A percentile compares a stretch with the other conserved stretches of the same genome.
These are phyloP conservation scores for Fratercula arctica DNA, from an alignment of 2,797 vertebrate genomes.

Conservation along the genomic window DNA sequence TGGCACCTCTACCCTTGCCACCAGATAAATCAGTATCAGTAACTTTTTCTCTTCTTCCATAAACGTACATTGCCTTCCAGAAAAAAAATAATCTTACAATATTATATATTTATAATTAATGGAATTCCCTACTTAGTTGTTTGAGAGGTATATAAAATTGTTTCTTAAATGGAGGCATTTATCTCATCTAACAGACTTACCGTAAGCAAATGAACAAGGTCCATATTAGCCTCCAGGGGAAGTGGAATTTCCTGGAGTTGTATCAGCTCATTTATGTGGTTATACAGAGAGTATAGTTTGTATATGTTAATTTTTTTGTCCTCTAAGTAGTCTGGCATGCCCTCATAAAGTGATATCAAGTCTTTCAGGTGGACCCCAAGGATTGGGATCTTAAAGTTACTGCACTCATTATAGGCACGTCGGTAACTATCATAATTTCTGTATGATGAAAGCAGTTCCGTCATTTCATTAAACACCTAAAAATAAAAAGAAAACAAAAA, in stretches of 20 bases:
- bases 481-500: background rate
- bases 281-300: constrained; percentile 92
- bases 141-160: background rate
- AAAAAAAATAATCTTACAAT: background rate
- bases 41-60: background rate
- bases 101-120: background rate
- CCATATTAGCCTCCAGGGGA: constrained; percentile 92
- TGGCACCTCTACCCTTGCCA: background rate
- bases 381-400: constrained; percentile 93
- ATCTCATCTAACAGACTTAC: constrained; percentile 72
- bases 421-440: constrained; percentile 95
- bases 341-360: constrained; percentile 91
- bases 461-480: constrained; percentile 95
- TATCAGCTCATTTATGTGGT: constrained; percentile 91
- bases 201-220: constrained; percentile 93
- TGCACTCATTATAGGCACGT: constrained; percentile 86
- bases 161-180: background rate
- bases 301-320: constrained; percentile 91
- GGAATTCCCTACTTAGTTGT: background rate
- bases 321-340: constrained; percentile 91
- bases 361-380: constrained; percentile 95
- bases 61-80: background rate
- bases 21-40: background rate
- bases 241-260: constrained; percentile 91
- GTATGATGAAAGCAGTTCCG: constrained; percentile 92